Base-by-base conservation (phyloP, 37 sponge, comb jelly and placozoan species). In the Agelas oroides region DNA sequence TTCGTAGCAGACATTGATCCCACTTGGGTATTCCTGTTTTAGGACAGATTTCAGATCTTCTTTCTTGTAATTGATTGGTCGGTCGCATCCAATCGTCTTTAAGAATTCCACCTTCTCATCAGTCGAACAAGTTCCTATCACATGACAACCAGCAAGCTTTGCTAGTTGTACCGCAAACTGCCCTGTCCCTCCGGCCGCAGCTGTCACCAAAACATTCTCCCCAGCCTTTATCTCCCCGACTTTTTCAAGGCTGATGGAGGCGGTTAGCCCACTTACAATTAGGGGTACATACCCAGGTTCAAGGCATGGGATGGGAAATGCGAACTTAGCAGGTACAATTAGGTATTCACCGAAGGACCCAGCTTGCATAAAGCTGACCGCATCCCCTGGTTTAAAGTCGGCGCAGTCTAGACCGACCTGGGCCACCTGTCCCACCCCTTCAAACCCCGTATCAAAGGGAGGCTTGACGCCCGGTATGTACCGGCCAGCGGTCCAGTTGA, bases 91-190 rank as follows among this genome's bases (percentile, higher is more conserved):
- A 21, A 94, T 64, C 2, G 24, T 34, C 20, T 57, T 57, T 24
- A 94, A 67, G 62, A 94, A 91, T 21, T 87, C 74, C 37, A 72
- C 85, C 35, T 94, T 94, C 35, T 87, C 70, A 20, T 91, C 85
- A 20, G 77, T 63, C 24, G 94, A 94, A 41, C 94, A 94, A 21
- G 94, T 94, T 20, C 94, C 94, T 17, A 94, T 91, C 60, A 94
- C 94, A 77, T 94, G 88, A 67, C 94, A 94, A 16, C 94, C 94
- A 24, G 91, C 92, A 33, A 84, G 71, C 57, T 87, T 86, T 12
- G 94, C 94, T 18, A 94, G 76, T 63, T 94, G 94, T 17, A 93
- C 94, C 36, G 94, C 94, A 86, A 93, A 93, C 67, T 93, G 94
- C 18, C 94, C 94, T 1, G 94, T 93, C 13, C 94, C 94, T 37